These are phyloP conservation scores for Catamblyrhynchus diadema DNA, from an alignment of 2,797 vertebrate species.

Conservation along the genomic window DNA sequence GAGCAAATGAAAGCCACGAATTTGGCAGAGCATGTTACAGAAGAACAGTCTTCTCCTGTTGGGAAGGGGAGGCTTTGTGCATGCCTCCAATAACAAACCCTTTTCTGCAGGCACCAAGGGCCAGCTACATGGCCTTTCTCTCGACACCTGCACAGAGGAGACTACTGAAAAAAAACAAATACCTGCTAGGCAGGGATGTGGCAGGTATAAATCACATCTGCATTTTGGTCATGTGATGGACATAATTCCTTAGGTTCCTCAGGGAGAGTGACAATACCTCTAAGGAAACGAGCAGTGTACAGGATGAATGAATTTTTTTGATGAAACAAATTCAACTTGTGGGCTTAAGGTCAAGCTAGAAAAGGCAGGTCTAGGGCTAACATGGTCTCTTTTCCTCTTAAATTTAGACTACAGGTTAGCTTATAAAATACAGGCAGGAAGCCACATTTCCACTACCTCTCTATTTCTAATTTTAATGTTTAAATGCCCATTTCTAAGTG, in stretches of 20 bases:
- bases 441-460: neutral
- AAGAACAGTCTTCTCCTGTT: neutral
- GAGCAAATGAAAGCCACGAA: neutral
- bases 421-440: conserved; percentile 34
- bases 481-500: neutral
- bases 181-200: neutral
- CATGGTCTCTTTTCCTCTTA: neutral
- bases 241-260: neutral
- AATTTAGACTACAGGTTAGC: conserved; percentile 10
- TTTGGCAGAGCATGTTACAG: neutral
- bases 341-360: neutral
- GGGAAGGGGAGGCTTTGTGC: neutral
- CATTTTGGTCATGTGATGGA: neutral
- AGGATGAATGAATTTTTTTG: neutral
- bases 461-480: conserved; percentile 28
- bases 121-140: neutral
- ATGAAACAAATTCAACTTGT: neutral
- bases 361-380: conserved; percentile 38
- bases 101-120: neutral
- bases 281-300: neutral
- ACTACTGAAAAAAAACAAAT: neutral
- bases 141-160: accelerated
- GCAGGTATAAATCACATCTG: neutral
- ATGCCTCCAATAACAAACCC: neutral
- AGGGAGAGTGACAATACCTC: neutral